Evolutionary conservation across 2,797 vertebrate species (phyloP).

Genomic region (Harpagifer antarcticus): DNA sequence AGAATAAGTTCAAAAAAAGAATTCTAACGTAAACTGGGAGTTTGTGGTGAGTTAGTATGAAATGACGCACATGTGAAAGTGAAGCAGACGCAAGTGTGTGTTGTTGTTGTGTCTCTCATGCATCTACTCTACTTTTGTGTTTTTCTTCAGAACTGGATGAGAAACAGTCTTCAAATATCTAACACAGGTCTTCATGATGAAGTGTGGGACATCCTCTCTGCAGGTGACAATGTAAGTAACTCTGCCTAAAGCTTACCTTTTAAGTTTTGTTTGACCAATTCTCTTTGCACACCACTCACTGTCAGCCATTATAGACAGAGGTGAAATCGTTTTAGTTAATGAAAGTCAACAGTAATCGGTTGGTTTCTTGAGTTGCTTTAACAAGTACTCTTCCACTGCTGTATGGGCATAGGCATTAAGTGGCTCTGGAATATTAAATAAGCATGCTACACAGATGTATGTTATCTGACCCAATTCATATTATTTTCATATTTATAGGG

Average conservation of each 20-base stretch:
- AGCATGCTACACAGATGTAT: neutral
- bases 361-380: too few species aligned
- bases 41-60: too few species aligned
- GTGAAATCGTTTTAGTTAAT: neutral
- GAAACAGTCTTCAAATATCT: slow-evolving; percentile 91
- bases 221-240: slow-evolving; percentile 85
- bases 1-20: too few species aligned
- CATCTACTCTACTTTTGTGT: too few species aligned
- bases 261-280: neutral
- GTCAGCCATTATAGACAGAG: neutral
- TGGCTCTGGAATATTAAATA: neutral
- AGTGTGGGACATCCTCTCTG: slow-evolving; percentile 92
- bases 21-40: too few species aligned
- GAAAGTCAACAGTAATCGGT: neutral
- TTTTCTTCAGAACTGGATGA: slow-evolving; percentile 94
- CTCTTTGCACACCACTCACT: neutral
- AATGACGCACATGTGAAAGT: too few species aligned
- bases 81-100: too few species aligned
- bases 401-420: neutral
- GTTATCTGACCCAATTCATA: neutral
- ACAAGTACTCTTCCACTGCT: too few species aligned
- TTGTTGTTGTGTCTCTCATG: too few species aligned
- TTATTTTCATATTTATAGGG: neutral
- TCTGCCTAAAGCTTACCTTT: slow-evolving; percentile 15
- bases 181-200: slow-evolving; percentile 87